A percentile compares a stretch with the other conserved stretches of the same genome.
Conservation (phyloP, 1,140 invertebrate genomes). For the Drosophila hydei region DNA sequence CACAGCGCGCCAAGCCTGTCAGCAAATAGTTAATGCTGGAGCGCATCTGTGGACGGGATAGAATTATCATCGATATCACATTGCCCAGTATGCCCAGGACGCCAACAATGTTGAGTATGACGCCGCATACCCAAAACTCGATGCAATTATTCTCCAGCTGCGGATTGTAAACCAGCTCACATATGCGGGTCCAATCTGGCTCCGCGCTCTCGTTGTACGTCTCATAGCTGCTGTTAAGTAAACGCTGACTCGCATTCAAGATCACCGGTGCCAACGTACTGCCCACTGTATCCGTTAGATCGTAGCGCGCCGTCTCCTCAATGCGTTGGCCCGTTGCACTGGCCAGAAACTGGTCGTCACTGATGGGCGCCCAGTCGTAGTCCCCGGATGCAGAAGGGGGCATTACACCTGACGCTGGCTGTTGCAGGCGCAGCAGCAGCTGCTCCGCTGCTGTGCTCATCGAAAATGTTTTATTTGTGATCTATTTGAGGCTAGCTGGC, state of each 20-base stretch:
- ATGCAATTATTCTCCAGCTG: slow-evolving; percentile 83
- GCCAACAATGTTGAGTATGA: slow-evolving; percentile 92
- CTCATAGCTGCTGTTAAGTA: slow-evolving; percentile 24
- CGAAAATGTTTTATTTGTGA: slow-evolving; percentile 17
- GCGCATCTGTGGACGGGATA: slow-evolving; percentile 95
- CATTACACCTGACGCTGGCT: slow-evolving; percentile 49
- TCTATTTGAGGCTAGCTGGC: slow-evolving; percentile 7
- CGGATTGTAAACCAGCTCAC: slow-evolving; percentile 68
- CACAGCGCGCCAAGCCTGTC: slow-evolving; percentile 95
- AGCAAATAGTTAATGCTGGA: slow-evolving; percentile 97
- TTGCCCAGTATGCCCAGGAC: slow-evolving; percentile 95
- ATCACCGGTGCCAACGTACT: slow-evolving; percentile 38
- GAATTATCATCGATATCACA: slow-evolving; percentile 94
- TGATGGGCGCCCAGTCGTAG: slow-evolving; percentile 61
- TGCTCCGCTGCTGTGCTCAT: slow-evolving; percentile 43
- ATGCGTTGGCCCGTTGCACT: slow-evolving; percentile 50
- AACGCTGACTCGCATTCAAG: slow-evolving; percentile 5
- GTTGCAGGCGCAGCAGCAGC: slow-evolving; percentile 57
- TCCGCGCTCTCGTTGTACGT: slow-evolving; percentile 20
- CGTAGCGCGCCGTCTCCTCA: slow-evolving; percentile 51
- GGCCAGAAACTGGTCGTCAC: slow-evolving; percentile 58
- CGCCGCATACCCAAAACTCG: slow-evolving; percentile 93
- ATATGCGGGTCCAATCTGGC: slow-evolving; percentile 62
- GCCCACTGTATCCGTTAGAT: slow-evolving; percentile 33
- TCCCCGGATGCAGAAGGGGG: slow-evolving; percentile 45